Base-by-base conservation (phyloP, 2,888 invertebrate genomes). In the Leuctra nigra region DNA sequence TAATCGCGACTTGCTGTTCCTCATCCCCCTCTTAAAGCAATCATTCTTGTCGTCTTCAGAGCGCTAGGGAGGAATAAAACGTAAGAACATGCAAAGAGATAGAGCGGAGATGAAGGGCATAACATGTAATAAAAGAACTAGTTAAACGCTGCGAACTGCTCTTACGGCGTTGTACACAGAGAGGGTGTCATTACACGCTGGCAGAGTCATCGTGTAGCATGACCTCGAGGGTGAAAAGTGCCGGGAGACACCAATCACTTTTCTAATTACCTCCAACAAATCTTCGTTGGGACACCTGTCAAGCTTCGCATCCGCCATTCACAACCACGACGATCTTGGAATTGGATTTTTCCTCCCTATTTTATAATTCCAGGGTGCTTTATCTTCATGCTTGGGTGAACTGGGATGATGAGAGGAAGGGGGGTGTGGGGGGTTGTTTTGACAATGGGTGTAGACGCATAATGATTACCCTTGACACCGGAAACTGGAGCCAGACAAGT, bases 201-300 rank as follows among this genome's bases (percentile, higher is more conserved):
- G n/a, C n/a, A n/a, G n/a, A n/a, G n/a, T n/a, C n/a, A n/a, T n/a
- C n/a, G n/a, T n/a, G n/a, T n/a, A n/a, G n/a, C n/a, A n/a, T n/a
- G n/a, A n/a, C n/a, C n/a, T n/a, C n/a, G n/a, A n/a, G n/a, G n/a
- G n/a, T n/a, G n/a, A n/a, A n/a, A n/a, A n/a, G n/a, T n/a, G n/a
- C n/a, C n/a, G n/a, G n/a, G 44, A 64, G 66, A 65, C 68, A 67
- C 67, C 68, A 69, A 68, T 69, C 69, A 67, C 67, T 68, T 70
- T 70, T 70, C 69, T 71, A 71, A 72, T 72, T 72, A 70, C 70
- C 64, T 67, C 66, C 69, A 68, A 72, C 72, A 72, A 72, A 71
- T 71, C 70, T 71, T 69, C 68, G 67, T 66, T 65, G 65, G 66
- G 69, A 68, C 68, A 69, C 69, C 70, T 69, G 69, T 70, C 69